Percentiles rank a stretch among this genome's conserved stretches.
Evolutionary conservation across 2,888 invertebrate species (phyloP).

Genomic region (Coremacera marginata): DNA sequence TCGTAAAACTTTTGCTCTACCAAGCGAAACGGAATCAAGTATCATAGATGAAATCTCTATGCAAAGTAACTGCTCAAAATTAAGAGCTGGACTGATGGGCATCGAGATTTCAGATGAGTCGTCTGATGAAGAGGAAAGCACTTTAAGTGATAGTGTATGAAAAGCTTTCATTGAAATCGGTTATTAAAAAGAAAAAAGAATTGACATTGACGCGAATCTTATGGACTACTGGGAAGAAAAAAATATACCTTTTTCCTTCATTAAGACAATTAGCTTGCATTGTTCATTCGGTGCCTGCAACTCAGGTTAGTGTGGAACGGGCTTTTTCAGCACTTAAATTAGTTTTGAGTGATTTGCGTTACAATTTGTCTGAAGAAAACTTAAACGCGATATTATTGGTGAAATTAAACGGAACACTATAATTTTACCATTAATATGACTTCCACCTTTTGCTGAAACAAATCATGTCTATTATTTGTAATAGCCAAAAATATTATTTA

Average conservation of each 20-base stretch:
- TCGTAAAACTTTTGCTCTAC: too few species aligned
- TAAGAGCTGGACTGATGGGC: not conserved
- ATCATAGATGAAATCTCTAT: not conserved
- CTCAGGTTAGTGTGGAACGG: conserved; percentile 19
- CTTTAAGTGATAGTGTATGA: not conserved
- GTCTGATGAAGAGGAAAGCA: not conserved
- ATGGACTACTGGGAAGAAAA: too few species aligned
- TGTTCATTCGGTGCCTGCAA: conserved; percentile 20
- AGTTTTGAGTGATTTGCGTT: not conserved
- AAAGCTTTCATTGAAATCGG: not conserved
- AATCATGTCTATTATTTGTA: too few species aligned
- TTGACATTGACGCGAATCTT: too few species aligned
- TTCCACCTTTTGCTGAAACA: too few species aligned
- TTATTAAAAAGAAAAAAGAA: too few species aligned
- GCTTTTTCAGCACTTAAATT: conserved; percentile 19
- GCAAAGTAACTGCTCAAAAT: not conserved
- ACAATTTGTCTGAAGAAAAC: not conserved
- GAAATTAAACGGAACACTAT: not conserved
- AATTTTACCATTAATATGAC: too few species aligned
- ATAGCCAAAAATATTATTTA: too few species aligned
- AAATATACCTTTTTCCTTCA: too few species aligned
- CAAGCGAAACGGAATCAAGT: not conserved
- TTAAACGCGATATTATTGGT: not conserved
- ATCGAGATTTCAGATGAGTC: not conserved
- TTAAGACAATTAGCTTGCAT: too few species aligned